Evolutionary conservation across 2,797 vertebrate genomes (phyloP).

Genomic region (Mionectes olivaceus): DNA sequence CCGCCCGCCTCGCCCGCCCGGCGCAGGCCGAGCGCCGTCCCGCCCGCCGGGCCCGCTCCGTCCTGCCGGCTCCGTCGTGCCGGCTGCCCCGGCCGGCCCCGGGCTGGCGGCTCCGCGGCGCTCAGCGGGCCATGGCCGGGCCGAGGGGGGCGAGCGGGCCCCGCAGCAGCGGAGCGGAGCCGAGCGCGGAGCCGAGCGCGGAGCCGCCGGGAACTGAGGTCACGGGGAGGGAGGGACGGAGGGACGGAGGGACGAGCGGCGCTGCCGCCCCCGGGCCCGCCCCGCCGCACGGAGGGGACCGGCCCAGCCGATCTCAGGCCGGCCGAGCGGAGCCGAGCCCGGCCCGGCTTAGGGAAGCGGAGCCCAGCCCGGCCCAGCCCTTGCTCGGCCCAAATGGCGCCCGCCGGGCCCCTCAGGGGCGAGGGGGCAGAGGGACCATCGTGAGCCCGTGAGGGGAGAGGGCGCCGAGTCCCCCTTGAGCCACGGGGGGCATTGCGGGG

Average conservation of each 20-base stretch:
- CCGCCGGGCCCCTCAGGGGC: not conserved
- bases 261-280: not conserved
- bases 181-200: not conserved
- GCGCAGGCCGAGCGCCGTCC: slow-evolving; percentile 60
- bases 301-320: not conserved
- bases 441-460: not conserved
- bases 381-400: not conserved
- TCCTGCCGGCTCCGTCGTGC: not conserved
- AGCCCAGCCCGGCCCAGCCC: not conserved
- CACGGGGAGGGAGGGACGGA: not conserved
- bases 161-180: slow-evolving; percentile 4
- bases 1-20: slow-evolving; percentile 14
- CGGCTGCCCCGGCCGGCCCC: not conserved
- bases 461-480: not conserved
- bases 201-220: slow-evolving; percentile 25
- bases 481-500: not conserved
- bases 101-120: not conserved
- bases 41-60: not conserved
- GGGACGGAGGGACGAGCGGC: not conserved
- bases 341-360: not conserved
- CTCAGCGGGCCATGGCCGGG: slow-evolving; percentile 50
- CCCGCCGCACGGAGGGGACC: not conserved
- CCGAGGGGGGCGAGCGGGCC: not conserved
- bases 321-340: not conserved
- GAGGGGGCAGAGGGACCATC: not conserved